Evolutionary conservation across 2,113 vertebrate genomes (phyloP).

Genomic region (Hippocampus abdominalis): DNA sequence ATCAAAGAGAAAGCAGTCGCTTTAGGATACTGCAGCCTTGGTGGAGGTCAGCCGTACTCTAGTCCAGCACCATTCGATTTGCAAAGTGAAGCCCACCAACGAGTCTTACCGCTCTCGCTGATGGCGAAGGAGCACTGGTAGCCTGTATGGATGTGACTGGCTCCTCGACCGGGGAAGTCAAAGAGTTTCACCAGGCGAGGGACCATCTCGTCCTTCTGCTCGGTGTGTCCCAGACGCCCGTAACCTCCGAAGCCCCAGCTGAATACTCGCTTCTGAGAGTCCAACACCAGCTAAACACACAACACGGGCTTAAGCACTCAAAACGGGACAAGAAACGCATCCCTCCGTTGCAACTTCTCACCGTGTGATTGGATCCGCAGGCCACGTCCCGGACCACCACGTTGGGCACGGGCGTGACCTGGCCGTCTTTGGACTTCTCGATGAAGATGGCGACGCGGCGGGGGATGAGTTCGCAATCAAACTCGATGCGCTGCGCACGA

Average conservation of each 20-base stretch:
- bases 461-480: slow-evolving; percentile 91
- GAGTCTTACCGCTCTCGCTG: slow-evolving; percentile 84
- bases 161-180: slow-evolving; percentile 89
- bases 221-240: slow-evolving; percentile 87
- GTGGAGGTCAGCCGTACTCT: too few species aligned
- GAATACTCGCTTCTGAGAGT: slow-evolving; percentile 94
- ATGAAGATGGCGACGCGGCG: slow-evolving; percentile 93
- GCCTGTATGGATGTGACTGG: slow-evolving; percentile 82
- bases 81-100: neutral
- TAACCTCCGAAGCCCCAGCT: slow-evolving; percentile 96
- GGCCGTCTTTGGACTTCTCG: slow-evolving; percentile 95
- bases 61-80: neutral
- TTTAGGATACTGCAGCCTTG: too few species aligned
- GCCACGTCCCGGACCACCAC: slow-evolving; percentile 91
- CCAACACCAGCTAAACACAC: slow-evolving; percentile 80
- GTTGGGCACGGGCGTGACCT: slow-evolving; percentile 88
- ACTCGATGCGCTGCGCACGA: slow-evolving; percentile 92
- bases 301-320: neutral
- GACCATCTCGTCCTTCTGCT: slow-evolving; percentile 97
- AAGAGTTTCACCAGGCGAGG: slow-evolving; percentile 92
- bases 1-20: too few species aligned
- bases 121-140: slow-evolving; percentile 93
- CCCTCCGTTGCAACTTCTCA: slow-evolving; percentile 44
- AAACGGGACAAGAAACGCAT: neutral
- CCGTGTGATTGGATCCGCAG: slow-evolving; percentile 90